A percentile compares a stretch with the other conserved stretches of the same genome.
Evolutionary conservation across 2,113 vertebrate genomes (phyloP).

Genomic region (Merops nubicus): DNA sequence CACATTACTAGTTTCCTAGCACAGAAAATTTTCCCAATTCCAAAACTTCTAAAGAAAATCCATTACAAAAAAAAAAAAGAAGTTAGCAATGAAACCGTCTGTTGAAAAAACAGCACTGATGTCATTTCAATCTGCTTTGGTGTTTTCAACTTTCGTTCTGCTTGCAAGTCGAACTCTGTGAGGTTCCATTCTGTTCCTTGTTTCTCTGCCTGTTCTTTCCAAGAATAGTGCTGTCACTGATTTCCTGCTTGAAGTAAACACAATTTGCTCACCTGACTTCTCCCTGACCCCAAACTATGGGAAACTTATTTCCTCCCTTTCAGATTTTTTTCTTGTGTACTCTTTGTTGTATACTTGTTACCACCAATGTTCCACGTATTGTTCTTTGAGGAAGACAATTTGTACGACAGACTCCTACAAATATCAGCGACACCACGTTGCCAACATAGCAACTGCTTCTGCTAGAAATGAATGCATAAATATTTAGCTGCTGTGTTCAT

Average conservation of each 20-base stretch:
- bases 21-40: not conserved
- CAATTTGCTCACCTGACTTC: constrained; percentile 24
- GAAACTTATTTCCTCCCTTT: constrained; percentile 47
- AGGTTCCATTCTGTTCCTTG: not conserved
- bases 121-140: not conserved
- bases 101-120: not conserved
- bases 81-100: not conserved
- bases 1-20: not conserved
- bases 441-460: not conserved
- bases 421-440: not conserved
- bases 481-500: not conserved
- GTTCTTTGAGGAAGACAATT: constrained; percentile 1
- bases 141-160: not conserved
- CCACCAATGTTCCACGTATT: not conserved
- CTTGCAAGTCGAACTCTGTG: not conserved
- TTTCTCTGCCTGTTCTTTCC: constrained; percentile 9
- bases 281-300: not conserved
- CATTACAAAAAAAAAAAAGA: not conserved
- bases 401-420: not conserved
- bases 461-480: not conserved
- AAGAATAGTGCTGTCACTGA: constrained; percentile 1
- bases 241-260: constrained; percentile 50
- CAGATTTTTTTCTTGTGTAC: not conserved
- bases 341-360: not conserved
- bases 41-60: not conserved